Evolutionary conservation across 2,888 invertebrate species (phyloP), one percentile per base, ranked within the genome.

Genomic region (Nemoura dubitans): DNA sequence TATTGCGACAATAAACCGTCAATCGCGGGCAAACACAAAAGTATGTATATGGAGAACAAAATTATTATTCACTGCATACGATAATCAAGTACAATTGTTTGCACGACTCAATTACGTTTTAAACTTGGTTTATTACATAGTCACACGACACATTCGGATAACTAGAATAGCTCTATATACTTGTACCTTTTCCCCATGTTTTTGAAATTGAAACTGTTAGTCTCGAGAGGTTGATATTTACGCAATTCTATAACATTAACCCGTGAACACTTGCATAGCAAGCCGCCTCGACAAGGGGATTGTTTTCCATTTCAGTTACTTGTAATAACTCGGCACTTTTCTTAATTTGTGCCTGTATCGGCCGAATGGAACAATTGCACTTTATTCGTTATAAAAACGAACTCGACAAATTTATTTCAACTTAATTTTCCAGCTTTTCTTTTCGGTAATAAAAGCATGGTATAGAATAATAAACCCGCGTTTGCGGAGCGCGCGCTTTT

Each of bases 401-500:
- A 21, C 59, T 59, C 59, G 14, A 59, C 59, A 59, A 59, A 59
- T 59, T 59, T 21, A 59, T 59, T 59, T 59, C 21, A 21, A 59
- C 59, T 10, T 59, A 59, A 21, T 59, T 59, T 59, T 21, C 59
- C 59, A 59, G 59, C 59, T 59, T 59, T 59, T 59, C 59, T 59
- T 59, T 59, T 59, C 59, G 59, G 59, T 59, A 59, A 59, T 59
- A 59, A 59, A 59, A 59, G 59, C 59, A 59, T 21, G 59, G 59
- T 59, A 10, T 36, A 21, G 59, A 59, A 59, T 59, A 59, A 59
- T 59, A 59, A 59, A 59, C 3, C 16, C 59, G 21, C 59, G 59
- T 59, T 59, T 59, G 59, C 14, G 59, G 59, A 36, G 36, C 10
- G 59, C 59, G 59, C 59, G 59, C 59, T 59, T 59, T 21, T 21